Evolutionary conservation across 2,113 vertebrate species (phyloP).

Genomic region (Picathartes gymnocephalus): DNA sequence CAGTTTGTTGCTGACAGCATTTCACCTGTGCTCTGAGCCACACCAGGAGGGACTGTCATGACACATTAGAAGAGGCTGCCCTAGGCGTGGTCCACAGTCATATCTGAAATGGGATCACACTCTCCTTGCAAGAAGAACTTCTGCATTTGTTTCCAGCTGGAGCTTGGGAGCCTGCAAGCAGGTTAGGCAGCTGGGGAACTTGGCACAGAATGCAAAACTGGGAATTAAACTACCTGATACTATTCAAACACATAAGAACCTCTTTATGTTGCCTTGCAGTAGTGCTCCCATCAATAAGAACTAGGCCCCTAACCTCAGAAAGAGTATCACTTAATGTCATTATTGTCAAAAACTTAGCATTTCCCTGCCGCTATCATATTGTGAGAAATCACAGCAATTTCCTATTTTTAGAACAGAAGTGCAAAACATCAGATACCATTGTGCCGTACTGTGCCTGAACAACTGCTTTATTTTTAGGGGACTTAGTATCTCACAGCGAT

Average conservation of each 20-base stretch:
- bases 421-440: neutral
- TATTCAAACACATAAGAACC: neutral
- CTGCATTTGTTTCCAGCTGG: neutral
- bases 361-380: neutral
- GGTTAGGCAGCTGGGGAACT: neutral
- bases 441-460: neutral
- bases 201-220: neutral
- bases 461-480: neutral
- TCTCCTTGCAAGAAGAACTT: neutral
- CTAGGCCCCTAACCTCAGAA: neutral
- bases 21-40: accelerated
- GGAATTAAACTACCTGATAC: neutral
- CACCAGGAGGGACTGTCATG: neutral
- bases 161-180: neutral
- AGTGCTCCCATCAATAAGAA: neutral
- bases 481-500: neutral
- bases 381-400: neutral
- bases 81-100: neutral
- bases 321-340: neutral
- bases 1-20: neutral
- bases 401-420: constrained; percentile 27
- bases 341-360: neutral
- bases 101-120: neutral
- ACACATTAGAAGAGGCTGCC: neutral
- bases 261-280: neutral